Percentiles rank a stretch among this genome's conserved stretches.
These are phyloP conservation scores for Dimorphilus gyrociliatus DNA, from an alignment of 2,888 invertebrate species.

Conservation along the genomic window DNA sequence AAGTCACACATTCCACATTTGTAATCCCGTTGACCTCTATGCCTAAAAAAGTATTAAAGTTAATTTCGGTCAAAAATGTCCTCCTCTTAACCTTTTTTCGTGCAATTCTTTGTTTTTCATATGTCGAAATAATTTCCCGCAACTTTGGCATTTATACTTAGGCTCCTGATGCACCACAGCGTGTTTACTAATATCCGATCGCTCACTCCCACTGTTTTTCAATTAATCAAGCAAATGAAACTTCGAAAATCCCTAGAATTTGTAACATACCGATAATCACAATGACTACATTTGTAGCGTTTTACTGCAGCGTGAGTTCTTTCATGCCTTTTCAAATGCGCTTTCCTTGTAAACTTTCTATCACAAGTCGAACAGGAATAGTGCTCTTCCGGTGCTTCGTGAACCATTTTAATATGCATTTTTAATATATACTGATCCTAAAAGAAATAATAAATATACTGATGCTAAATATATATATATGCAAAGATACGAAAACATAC, in stretches of 20 bases:
- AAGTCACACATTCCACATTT: constrained; percentile 39
- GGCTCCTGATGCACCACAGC: constrained; percentile 37
- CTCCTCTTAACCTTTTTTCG: constrained; percentile 37
- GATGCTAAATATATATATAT: too few relatives aligned
- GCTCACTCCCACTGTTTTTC: constrained; percentile 33
- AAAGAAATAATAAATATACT: constrained; percentile 6
- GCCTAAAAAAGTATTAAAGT: constrained; percentile 19
- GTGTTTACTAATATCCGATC: constrained; percentile 38
- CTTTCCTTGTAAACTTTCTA: constrained; percentile 37
- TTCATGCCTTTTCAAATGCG: constrained; percentile 36
- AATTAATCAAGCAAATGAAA: neutral
- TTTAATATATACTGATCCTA: constrained; percentile 39
- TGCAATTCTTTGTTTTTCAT: constrained; percentile 38
- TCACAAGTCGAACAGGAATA: constrained; percentile 34
- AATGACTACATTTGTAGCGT: constrained; percentile 35
- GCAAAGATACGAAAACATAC: constrained; percentile 14
- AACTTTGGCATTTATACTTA: constrained; percentile 34
- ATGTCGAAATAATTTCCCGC: constrained; percentile 36
- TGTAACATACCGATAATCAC: constrained; percentile 33
- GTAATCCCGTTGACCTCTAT: constrained; percentile 37
- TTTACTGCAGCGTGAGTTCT: constrained; percentile 36
- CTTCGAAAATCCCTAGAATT: too few relatives aligned
- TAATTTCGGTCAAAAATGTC: too few relatives aligned
- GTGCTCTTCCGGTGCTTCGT: constrained; percentile 36
- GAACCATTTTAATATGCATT: constrained; percentile 39